A percentile compares a stretch with the other conserved stretches of the same genome.
phyloP scores from a whole-genome alignment of 2,797 vertebrate species.

The Pelobates cultripes region DNA sequence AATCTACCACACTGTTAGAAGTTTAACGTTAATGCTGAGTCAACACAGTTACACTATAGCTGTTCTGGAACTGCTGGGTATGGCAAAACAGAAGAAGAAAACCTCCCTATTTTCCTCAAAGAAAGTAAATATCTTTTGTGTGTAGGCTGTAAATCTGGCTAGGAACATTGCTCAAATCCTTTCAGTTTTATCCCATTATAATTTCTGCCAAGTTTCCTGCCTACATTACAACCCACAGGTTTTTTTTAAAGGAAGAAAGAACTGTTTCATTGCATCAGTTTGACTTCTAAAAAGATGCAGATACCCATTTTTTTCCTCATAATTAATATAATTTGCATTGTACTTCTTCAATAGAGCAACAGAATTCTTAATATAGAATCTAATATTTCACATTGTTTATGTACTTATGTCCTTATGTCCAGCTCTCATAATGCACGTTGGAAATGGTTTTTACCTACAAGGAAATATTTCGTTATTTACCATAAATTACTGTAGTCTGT shows the following conservation, averaged over 20 bases:
- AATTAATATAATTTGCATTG: conserved; percentile 50
- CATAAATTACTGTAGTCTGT: too few species aligned
- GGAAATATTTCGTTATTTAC: too few species aligned
- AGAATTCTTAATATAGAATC: neutral
- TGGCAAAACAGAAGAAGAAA: neutral
- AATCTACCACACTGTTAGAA: too few species aligned
- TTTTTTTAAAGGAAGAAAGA: conserved; percentile 64
- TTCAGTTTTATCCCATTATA: conserved; percentile 68
- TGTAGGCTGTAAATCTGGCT: conserved; percentile 62
- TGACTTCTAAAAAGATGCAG: conserved; percentile 59
- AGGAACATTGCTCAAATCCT: conserved; percentile 67
- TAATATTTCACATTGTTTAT: neutral
- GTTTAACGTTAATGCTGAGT: too few species aligned
- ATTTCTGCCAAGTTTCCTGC: conserved; percentile 67
- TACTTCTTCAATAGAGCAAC: conserved; percentile 48
- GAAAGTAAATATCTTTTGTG: conserved; percentile 62
- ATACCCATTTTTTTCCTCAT: conserved; percentile 56
- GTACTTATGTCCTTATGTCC: too few species aligned
- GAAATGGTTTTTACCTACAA: too few species aligned
- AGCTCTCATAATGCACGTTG: too few species aligned
- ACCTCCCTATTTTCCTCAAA: conserved; percentile 32
- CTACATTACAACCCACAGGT: conserved; percentile 66
- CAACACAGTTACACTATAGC: neutral
- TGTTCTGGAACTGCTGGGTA: neutral
- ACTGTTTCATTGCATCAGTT: conserved; percentile 59